Conservation (phyloP, 1,140 invertebrate genomes). For the Drosophila baimaii region DNA sequence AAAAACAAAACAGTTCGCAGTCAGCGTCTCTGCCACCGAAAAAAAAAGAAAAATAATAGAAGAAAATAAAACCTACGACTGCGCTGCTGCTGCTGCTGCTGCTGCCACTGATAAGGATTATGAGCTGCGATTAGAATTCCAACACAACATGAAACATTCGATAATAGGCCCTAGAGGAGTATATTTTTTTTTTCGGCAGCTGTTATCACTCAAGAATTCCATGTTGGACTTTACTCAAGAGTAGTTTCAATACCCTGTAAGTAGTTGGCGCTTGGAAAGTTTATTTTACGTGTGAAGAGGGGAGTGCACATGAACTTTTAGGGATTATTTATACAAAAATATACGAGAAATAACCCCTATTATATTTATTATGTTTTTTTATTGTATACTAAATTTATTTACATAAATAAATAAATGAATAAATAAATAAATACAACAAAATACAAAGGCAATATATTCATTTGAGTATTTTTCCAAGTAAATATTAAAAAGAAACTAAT, state of each 20-base stretch:
- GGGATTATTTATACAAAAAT: too few species aligned
- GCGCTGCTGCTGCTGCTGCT: constrained; percentile 28
- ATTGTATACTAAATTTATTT: too few species aligned
- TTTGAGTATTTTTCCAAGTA: too few species aligned
- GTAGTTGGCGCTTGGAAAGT: background rate
- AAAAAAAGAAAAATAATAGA: background rate
- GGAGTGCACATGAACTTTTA: too few species aligned
- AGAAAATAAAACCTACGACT: constrained; percentile 6
- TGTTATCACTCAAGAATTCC: constrained; percentile 43
- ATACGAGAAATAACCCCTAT: too few species aligned
- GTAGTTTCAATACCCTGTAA: constrained; percentile 39
- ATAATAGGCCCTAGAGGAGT: constrained; percentile 36
- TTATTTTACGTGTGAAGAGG: background rate
- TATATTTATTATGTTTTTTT: too few species aligned
- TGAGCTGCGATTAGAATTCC: constrained; percentile 47
- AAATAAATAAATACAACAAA: too few species aligned
- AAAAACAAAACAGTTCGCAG: background rate
- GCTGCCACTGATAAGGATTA: constrained; percentile 46
- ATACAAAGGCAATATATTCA: too few species aligned
- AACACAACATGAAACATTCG: constrained; percentile 52
- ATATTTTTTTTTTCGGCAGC: constrained; percentile 48
- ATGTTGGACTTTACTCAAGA: constrained; percentile 52
- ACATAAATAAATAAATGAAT: too few species aligned
- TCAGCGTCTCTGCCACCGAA: constrained; percentile 6
- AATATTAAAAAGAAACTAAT: too few species aligned